Evolutionary conservation across 2,888 invertebrate genomes (phyloP).

Genomic region (Alentia gelatinosa): DNA sequence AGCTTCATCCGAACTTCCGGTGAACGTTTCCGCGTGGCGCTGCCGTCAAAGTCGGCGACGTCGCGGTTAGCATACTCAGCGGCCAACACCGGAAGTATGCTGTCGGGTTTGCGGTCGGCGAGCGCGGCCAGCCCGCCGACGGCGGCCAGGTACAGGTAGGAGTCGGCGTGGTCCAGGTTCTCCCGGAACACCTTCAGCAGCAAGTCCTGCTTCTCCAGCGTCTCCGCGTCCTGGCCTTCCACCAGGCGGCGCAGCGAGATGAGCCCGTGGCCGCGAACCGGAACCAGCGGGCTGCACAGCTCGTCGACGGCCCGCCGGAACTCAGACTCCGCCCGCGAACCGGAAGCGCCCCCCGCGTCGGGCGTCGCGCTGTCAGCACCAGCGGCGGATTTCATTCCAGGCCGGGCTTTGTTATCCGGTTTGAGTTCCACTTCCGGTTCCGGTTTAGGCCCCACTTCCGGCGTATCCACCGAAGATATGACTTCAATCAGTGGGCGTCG

Average conservation of each 20-base stretch:
- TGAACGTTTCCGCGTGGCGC: not conserved
- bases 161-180: conserved; percentile 88
- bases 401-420: not conserved
- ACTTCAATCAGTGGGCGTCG: conserved; percentile 58
- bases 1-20: conserved; percentile 86
- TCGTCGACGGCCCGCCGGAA: conserved; percentile 84
- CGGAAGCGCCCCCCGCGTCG: not conserved
- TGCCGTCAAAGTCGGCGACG: not conserved
- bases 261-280: conserved; percentile 91
- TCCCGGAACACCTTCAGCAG: conserved; percentile 87
- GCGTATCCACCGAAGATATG: conserved; percentile 40
- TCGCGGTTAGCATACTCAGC: conserved; percentile 84
- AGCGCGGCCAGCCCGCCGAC: conserved; percentile 88
- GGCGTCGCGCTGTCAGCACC: not conserved
- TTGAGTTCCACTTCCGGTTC: not conserved
- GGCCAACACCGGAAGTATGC: conserved; percentile 86
- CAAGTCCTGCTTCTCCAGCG: conserved; percentile 82
- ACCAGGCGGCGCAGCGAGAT: conserved; percentile 88
- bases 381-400: not conserved
- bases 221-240: conserved; percentile 85
- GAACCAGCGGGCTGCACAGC: conserved; percentile 87
- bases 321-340: conserved; percentile 44
- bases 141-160: conserved; percentile 90
- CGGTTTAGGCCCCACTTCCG: not conserved
- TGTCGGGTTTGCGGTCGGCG: conserved; percentile 85